A percentile compares a stretch with the other conserved stretches of the same genome.
Conservation (phyloP, 2,797 vertebrate species). For the Chelmon rostratus region DNA sequence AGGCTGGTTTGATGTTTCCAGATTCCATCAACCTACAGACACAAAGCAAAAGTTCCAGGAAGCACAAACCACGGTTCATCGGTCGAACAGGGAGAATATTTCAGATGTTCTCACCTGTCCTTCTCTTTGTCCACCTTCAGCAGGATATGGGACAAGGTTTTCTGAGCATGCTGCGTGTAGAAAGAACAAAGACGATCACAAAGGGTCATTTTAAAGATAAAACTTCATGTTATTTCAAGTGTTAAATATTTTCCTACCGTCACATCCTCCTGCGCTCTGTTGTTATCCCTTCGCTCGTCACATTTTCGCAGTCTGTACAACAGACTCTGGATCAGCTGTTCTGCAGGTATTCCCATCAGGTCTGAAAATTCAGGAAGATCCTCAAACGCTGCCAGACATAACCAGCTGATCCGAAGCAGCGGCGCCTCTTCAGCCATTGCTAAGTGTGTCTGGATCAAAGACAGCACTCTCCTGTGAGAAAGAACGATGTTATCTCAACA, state of each 20-base stretch:
- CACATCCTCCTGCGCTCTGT: neutral
- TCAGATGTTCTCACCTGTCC: constrained; percentile 63
- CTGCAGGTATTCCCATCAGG: constrained; percentile 28
- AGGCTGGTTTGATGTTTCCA: neutral
- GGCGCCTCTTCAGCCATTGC: constrained; percentile 50
- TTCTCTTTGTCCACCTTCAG: constrained; percentile 59
- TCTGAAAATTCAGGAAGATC: constrained; percentile 66
- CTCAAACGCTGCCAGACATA: constrained; percentile 71
- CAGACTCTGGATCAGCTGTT: constrained; percentile 81
- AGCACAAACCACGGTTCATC: neutral
- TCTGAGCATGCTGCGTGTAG: constrained; percentile 50
- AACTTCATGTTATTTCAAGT: accelerated
- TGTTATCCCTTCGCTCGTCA: neutral
- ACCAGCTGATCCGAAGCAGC: constrained; percentile 74
- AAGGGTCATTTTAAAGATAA: neutral
- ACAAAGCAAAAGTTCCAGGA: neutral
- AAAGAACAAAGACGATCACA: neutral
- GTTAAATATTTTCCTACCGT: constrained; percentile 59
- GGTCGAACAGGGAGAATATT: neutral
- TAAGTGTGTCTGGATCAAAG: constrained; percentile 49
- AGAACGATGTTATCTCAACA: neutral
- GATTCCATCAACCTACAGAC: constrained; percentile 62
- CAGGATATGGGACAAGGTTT: constrained; percentile 62
- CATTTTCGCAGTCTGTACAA: constrained; percentile 67
- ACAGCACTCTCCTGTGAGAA: constrained; percentile 66